A percentile compares a stretch with the other conserved stretches of the same genome.
Conservation (phyloP, 1,140 invertebrate species). For the Pogonus chalceus region DNA sequence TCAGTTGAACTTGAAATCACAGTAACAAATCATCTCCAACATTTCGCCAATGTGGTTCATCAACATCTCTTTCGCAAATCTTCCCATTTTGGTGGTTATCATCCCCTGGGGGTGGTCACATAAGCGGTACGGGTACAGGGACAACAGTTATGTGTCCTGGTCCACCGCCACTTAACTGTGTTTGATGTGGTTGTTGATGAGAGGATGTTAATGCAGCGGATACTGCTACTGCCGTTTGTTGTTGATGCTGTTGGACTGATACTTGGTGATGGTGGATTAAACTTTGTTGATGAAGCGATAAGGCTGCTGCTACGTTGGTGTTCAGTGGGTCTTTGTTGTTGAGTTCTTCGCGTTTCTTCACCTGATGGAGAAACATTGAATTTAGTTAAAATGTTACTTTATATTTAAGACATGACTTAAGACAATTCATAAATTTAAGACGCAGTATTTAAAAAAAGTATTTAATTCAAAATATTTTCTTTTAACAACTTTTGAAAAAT, state of each 20-base stretch:
- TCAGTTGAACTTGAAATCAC: not conserved
- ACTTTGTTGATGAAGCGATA: constrained; percentile 27
- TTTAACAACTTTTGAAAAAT: too few relatives aligned
- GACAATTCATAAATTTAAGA: too few relatives aligned
- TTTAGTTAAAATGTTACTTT: not conserved
- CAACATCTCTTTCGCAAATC: not conserved
- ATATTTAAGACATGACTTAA: constrained; percentile 24
- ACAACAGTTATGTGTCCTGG: not conserved
- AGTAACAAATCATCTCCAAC: not conserved
- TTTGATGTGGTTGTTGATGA: not conserved
- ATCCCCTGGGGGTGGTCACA: too few relatives aligned
- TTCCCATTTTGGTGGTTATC: not conserved
- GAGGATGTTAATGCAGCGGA: not conserved
- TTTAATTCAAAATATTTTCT: too few relatives aligned
- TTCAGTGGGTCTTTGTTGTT: not conserved
- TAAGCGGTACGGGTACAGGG: not conserved
- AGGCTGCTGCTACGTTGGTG: constrained; percentile 8
- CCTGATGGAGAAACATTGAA: too few relatives aligned
- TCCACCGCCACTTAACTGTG: not conserved
- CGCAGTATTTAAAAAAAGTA: too few relatives aligned
- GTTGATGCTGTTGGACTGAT: constrained; percentile 22
- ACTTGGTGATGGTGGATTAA: constrained; percentile 15
- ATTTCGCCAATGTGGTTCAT: too few relatives aligned
- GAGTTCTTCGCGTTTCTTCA: constrained; percentile 21
- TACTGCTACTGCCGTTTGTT: constrained; percentile 24